Evolutionary conservation across 2,113 vertebrate species (phyloP), one percentile per base, ranked within the genome.

Genomic region (Xenopus laevis): DNA sequence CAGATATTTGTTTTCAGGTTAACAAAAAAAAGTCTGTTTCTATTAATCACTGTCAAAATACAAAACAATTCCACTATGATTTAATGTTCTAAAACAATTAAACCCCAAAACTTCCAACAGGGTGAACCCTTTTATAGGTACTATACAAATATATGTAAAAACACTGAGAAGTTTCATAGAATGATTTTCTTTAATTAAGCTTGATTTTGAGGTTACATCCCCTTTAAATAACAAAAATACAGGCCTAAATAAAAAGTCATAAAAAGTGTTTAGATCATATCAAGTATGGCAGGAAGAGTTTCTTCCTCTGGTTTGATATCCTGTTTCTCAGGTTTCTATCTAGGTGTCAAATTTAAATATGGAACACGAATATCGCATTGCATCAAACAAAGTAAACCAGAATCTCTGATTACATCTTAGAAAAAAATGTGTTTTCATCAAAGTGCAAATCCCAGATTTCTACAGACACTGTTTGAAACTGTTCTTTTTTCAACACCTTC

Each of bases 311-410:
- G 52, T 83, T 18, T 81, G 62, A 58, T 74, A 82, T 87, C 84
- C 84, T 89, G 81, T 88, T 89, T 88, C 81, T 83, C 70, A 85
- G 81, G 74, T 78, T 83, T 82, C 69, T 87, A 67, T 78, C 83
- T 65, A 83, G 78, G 70, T 71, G 78, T 82, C 21, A 83, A 67
- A 52, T 80, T 71, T 86, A 79, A 87, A 86, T 82, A 79, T 82
- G 77, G 84, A 88, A 81, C 74, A 83, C 74, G 44, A 46, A 78
- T 74, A 78, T 58, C 45, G 45, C 58, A 82, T 65, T 74, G 72
- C 78, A 78, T 40, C 33, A 40, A 40, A 81, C 81, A 70, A 82
- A 21, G 68, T 65, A 72, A 82, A 80, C 8, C 18, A 5, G 0
- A 63, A 65, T n/a, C 59, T 80, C 23, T 63, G 12, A 65, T 18